Base-by-base conservation (phyloP, 2,113 vertebrate genomes). In the Spilogale gracilis region DNA sequence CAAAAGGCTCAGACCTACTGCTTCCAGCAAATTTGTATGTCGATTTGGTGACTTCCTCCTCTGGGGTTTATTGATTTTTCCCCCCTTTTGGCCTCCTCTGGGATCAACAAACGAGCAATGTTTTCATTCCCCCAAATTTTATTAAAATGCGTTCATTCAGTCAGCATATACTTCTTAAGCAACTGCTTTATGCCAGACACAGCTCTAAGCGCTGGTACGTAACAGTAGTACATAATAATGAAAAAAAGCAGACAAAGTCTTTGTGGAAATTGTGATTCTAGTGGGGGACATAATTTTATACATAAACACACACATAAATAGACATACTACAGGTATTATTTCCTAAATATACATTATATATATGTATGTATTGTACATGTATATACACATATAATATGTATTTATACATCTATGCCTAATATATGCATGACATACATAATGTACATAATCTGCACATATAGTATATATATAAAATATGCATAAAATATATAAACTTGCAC, bases 91-190 rank as follows among this genome's bases (percentile, higher is more conserved):
- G 30, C 56, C 50, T 43, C 30, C 45, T 83, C 32, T 61, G 48
- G 52, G 38, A 93, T 73, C 32, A 93, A 38, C 1, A 21, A 13
- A 25, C 13, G 83, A 61, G 50, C 73, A 87, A 81, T 65, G 63
- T 20, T 52, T 30, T 73, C 38, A 78, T 95, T 86, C 38, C 78
- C 48, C 89, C 60, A 79, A 17, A 74, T 87, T 65, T 96, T 67
- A 90, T 89, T 78, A 60, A 78, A 56, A 54, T 52, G 4, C 10
- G 43, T 69, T 90, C 2, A 63, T 79, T 60, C 21, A 69, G 20
- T 69, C 52, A 89, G 16, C 58, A 91, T 48, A 16, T 80, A 45
- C 27, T 93, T 92, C 48, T 56, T 63, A 32, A 89, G 71, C 27
- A 80, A 14, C 4, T 32, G 11, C 69, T 93, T 23, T 67, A 20